Evolutionary conservation across 2,888 invertebrate species (phyloP).

Genomic region (Kryphioiulus occultus): DNA sequence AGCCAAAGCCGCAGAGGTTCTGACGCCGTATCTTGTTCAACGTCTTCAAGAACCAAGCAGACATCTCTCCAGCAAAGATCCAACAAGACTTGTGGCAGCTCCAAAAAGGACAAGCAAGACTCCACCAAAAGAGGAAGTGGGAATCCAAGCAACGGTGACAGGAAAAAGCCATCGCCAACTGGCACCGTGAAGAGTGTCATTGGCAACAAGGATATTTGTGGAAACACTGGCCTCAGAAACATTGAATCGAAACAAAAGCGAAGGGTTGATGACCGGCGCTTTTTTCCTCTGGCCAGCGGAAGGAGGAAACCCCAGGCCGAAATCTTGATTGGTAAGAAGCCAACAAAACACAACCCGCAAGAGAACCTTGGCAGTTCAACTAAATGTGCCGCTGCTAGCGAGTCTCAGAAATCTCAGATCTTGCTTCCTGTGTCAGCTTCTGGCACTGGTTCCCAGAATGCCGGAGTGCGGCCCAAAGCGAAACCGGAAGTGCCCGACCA

Average conservation of each 20-base stretch:
- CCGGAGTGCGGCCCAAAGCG: not conserved
- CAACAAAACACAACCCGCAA: not conserved
- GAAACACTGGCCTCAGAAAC: not conserved
- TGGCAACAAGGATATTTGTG: not conserved
- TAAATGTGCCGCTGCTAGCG: not conserved
- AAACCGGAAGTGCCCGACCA: not conserved
- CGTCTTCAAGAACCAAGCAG: not conserved
- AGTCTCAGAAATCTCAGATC: not conserved
- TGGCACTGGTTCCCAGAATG: not conserved
- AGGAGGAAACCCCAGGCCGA: not conserved
- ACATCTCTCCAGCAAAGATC: not conserved
- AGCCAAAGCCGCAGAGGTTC: not conserved
- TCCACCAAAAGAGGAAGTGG: not conserved
- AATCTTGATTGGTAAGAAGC: constrained; percentile 25
- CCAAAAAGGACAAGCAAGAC: constrained; percentile 14
- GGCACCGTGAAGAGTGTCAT: not conserved
- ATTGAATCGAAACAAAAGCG: not conserved
- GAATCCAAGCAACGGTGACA: not conserved
- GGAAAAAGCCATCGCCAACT: not conserved
- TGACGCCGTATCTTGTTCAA: not conserved
- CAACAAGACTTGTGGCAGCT: not conserved
- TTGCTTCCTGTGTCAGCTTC: not conserved
- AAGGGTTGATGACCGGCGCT: not conserved
- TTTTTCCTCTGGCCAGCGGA: not conserved
- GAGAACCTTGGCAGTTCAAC: not conserved